Evolutionary conservation across 1,140 invertebrate species (phyloP).

Genomic region (Sitophilus oryzae): DNA sequence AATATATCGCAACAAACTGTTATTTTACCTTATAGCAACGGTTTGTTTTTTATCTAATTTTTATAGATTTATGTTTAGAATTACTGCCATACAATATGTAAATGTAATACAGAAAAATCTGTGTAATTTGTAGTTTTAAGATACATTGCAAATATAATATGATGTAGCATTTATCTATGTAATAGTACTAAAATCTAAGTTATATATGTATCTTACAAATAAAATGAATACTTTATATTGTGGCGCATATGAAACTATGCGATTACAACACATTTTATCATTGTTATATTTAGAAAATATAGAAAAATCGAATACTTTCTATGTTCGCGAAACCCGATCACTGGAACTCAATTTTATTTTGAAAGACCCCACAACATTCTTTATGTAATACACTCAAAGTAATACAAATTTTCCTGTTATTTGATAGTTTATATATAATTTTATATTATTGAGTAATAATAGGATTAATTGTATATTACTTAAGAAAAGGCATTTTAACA

Average conservation of each 20-base stretch:
- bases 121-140: too few species aligned
- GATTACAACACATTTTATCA: conserved; percentile 13
- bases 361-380: neutral
- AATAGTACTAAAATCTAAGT: conserved; percentile 13
- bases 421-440: neutral
- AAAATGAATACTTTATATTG: conserved; percentile 2
- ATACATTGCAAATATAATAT: too few species aligned
- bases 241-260: neutral
- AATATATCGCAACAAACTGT: neutral
- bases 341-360: conserved; percentile 1
- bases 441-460: neutral
- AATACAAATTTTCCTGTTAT: neutral
- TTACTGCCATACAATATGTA: conserved; percentile 13
- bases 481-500: neutral
- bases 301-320: conserved; percentile 11
- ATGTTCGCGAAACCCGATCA: conserved; percentile 6
- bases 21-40: neutral
- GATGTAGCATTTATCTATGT: conserved; percentile 17
- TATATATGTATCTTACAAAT: conserved; percentile 2
- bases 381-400: neutral
- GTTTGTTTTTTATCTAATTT: neutral
- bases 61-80: conserved; percentile 1
- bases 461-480: neutral
- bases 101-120: too few species aligned
- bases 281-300: conserved; percentile 2